Percentiles rank a stretch among this genome's conserved stretches.
These are phyloP conservation scores for Aspidiotus rigidus DNA, from an alignment of 2,888 invertebrate species.

Conservation along the genomic window DNA sequence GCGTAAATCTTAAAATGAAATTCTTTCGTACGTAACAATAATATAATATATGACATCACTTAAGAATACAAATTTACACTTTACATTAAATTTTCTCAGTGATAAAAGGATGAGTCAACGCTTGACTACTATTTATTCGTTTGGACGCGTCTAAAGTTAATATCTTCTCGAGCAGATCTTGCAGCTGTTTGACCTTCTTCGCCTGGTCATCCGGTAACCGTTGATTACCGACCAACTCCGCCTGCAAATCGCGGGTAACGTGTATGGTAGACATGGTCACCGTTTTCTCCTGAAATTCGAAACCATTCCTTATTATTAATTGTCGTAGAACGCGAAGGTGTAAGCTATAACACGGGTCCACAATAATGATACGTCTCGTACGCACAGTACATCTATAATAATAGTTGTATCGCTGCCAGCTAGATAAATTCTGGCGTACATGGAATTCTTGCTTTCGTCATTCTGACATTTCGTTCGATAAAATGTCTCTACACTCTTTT, in stretches of 20 bases:
- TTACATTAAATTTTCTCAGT: conserved; percentile 71
- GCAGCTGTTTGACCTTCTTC: conserved; percentile 82
- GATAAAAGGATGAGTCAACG: conserved; percentile 88
- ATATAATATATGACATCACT: too few relatives aligned
- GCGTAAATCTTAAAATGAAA: too few relatives aligned
- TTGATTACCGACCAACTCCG: conserved; percentile 81
- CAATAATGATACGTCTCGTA: too few relatives aligned
- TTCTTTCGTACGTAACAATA: too few relatives aligned
- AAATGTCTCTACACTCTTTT: too few relatives aligned
- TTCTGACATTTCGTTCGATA: too few relatives aligned
- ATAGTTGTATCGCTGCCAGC: too few relatives aligned
- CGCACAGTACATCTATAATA: too few relatives aligned
- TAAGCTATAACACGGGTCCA: too few relatives aligned
- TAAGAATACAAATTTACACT: conserved; percentile 5
- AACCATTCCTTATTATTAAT: conserved; percentile 15
- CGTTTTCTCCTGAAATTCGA: conserved; percentile 76
- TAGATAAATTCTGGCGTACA: too few relatives aligned
- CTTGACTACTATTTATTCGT: conserved; percentile 86
- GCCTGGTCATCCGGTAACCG: conserved; percentile 78
- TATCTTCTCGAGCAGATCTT: conserved; percentile 84
- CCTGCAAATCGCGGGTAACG: conserved; percentile 71
- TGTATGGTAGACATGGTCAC: conserved; percentile 90
- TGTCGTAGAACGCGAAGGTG: too few relatives aligned
- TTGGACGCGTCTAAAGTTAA: conserved; percentile 86
- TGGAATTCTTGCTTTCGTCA: too few relatives aligned